Evolutionary conservation across 1,140 invertebrate genomes (phyloP).

Genomic region (Pteromalus puparum): DNA sequence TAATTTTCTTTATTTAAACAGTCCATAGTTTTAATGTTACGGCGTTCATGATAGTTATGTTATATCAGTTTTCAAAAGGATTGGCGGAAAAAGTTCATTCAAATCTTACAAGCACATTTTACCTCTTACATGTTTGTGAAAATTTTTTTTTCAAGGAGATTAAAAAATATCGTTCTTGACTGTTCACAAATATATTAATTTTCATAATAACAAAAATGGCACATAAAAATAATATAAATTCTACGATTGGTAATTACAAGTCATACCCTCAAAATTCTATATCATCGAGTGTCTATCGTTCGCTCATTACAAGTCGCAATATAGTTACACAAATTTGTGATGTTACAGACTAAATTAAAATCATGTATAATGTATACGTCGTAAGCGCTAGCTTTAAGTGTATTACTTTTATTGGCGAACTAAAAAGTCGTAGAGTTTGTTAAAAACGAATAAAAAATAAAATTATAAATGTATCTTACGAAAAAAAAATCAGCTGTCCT

Average conservation of each 20-base stretch:
- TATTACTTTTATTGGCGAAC: not conserved
- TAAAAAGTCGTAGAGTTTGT: not conserved
- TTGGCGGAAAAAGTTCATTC: not conserved
- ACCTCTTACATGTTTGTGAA: not conserved
- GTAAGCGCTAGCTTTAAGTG: constrained; percentile 20
- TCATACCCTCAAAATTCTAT: constrained; percentile 18
- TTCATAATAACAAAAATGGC: constrained; percentile 39
- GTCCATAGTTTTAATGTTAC: constrained; percentile 1
- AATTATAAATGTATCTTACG: constrained; percentile 17
- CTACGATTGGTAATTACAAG: constrained; percentile 33
- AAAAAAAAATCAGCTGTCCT: not conserved
- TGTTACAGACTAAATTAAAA: constrained; percentile 30
- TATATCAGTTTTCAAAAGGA: not conserved
- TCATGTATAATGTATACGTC: constrained; percentile 15
- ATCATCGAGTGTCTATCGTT: constrained; percentile 8
- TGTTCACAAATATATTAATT: constrained; percentile 44
- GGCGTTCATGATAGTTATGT: not conserved
- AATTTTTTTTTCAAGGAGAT: not conserved
- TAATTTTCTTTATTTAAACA: constrained; percentile 6
- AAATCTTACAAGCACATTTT: constrained; percentile 1
- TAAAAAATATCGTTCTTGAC: constrained; percentile 31
- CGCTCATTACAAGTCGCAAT: constrained; percentile 14
- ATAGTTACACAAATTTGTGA: constrained; percentile 35
- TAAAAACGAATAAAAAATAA: constrained; percentile 28
- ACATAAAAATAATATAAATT: constrained; percentile 45